These are phyloP conservation scores for Nomada fabriciana DNA, from an alignment of 2,888 invertebrate genomes.

Conservation along the genomic window DNA sequence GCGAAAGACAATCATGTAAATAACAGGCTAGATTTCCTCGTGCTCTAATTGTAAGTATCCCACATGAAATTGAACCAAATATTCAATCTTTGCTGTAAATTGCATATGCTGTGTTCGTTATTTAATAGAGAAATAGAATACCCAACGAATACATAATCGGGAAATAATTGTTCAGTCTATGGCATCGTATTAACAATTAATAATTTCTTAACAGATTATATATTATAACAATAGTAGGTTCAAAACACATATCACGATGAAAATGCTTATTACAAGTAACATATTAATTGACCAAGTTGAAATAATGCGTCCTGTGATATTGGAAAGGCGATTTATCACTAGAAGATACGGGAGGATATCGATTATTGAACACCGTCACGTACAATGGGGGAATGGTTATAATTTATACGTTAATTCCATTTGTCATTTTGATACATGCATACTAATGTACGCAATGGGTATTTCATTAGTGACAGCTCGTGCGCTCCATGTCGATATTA, in stretches of 20 bases:
- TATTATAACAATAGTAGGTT: background rate
- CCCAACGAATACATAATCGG: too few relatives aligned
- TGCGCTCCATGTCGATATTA: conserved; percentile 18
- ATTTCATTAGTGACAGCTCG: conserved; percentile 35
- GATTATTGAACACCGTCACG: conserved; percentile 42
- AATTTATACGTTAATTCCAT: conserved; percentile 48
- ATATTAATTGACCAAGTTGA: background rate
- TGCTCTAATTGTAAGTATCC: too few relatives aligned
- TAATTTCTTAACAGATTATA: too few relatives aligned
- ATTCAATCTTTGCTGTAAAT: too few relatives aligned
- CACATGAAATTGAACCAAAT: too few relatives aligned
- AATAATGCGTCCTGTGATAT: conserved; percentile 4
- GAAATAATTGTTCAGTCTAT: too few relatives aligned
- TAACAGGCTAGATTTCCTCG: too few relatives aligned
- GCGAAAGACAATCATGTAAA: too few relatives aligned
- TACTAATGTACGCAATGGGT: background rate
- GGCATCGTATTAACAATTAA: too few relatives aligned
- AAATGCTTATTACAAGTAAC: background rate
- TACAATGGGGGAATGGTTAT: conserved; percentile 20
- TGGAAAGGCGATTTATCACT: conserved; percentile 22
- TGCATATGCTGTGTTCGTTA: too few relatives aligned
- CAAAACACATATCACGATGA: background rate
- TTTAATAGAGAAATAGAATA: too few relatives aligned
- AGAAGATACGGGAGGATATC: conserved; percentile 25
- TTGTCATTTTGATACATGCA: conserved; percentile 44